Conservation (phyloP, 2,113 vertebrate species). For the Conger conger region DNA sequence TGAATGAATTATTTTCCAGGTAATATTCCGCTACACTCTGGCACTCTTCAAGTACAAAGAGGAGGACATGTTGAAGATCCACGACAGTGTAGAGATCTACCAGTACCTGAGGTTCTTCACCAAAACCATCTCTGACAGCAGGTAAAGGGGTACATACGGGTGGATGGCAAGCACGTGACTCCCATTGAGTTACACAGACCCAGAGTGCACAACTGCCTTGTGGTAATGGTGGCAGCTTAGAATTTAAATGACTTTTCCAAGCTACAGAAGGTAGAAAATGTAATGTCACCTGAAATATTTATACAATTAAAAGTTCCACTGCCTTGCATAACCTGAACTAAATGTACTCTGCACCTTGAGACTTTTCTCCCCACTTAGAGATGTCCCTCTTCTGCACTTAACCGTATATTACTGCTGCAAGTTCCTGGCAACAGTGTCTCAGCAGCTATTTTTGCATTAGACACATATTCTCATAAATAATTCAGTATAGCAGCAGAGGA, state of each 20-base stretch:
- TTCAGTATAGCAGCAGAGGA: slow-evolving; percentile 24
- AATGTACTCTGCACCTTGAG: not conserved
- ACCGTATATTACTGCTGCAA: not conserved
- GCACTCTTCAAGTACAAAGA: slow-evolving; percentile 95
- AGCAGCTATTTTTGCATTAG: slow-evolving; percentile 40
- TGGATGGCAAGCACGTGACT: not conserved
- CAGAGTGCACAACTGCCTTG: not conserved
- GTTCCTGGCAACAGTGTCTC: slow-evolving; percentile 9
- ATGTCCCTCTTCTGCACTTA: not conserved
- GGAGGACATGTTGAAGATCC: slow-evolving; percentile 84
- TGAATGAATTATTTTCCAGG: slow-evolving; percentile 62
- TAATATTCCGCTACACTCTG: slow-evolving; percentile 90
- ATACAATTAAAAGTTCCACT: not conserved
- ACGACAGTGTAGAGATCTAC: slow-evolving; percentile 82
- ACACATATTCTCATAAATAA: slow-evolving; percentile 40
- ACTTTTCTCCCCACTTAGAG: not conserved
- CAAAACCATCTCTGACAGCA: slow-evolving; percentile 81
- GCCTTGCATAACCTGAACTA: not conserved
- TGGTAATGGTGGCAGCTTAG: not conserved
- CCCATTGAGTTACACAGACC: not conserved
- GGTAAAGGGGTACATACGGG: slow-evolving; percentile 61
- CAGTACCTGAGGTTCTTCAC: slow-evolving; percentile 90
- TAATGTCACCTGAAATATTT: not conserved
- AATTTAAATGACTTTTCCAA: not conserved
- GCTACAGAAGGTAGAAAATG: not conserved